Percentiles rank a stretch among this genome's conserved stretches.
phyloP scores from a whole-genome alignment of 2,113 vertebrate species.

The Silurus asotus region DNA sequence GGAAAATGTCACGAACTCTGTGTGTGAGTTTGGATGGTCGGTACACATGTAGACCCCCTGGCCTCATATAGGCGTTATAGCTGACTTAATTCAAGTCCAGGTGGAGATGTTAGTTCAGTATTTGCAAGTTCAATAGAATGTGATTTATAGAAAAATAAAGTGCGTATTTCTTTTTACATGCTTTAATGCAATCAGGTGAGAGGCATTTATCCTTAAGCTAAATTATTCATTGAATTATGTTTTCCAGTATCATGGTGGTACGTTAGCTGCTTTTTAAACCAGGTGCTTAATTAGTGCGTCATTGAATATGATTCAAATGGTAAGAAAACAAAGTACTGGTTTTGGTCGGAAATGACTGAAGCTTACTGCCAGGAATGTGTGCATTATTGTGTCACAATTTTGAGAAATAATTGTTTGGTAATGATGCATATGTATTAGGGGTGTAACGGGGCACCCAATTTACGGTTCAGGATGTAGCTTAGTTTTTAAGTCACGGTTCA shows the following conservation, averaged over 20 bases:
- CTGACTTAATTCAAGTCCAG: neutral
- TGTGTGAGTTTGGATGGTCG: slow-evolving; percentile 16
- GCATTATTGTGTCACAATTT: neutral
- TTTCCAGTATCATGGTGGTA: neutral
- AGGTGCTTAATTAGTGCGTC: neutral
- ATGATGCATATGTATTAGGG: neutral
- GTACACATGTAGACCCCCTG: neutral
- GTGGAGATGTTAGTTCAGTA: no score
- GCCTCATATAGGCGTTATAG: slow-evolving; percentile 46
- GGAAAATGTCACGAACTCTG: slow-evolving; percentile 40
- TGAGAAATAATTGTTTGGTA: neutral
- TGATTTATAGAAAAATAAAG: no score
- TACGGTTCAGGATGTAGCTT: no score
- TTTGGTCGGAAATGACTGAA: neutral
- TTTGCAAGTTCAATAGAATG: no score
- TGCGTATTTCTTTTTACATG: no score
- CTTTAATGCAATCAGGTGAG: no score
- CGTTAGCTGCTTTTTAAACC: neutral
- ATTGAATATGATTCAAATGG: neutral
- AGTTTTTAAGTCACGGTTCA: no score
- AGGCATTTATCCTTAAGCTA: no score
- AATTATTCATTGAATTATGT: no score
- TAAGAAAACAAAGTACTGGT: neutral
- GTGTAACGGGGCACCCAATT: no score
- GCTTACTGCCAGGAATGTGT: neutral